Evolutionary conservation across 2,888 invertebrate species (phyloP).

Genomic region (Heteropelma amictum): DNA sequence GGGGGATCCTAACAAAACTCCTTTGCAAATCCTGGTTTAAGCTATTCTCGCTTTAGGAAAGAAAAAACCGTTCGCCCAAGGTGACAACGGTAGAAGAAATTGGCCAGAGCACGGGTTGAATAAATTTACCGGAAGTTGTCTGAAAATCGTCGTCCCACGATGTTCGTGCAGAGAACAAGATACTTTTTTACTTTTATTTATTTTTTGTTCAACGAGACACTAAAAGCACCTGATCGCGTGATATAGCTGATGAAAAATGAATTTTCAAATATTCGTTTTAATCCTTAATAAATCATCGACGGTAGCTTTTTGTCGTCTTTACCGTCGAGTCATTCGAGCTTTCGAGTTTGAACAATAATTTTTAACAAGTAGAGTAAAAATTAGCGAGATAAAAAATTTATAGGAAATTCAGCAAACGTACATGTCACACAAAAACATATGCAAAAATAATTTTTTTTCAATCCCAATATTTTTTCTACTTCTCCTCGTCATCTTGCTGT

Average conservation of each 20-base stretch:
- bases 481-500: too few relatives aligned
- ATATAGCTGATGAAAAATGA: too few relatives aligned
- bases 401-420: neutral
- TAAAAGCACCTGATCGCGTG: too few relatives aligned
- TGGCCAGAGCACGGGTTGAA: neutral
- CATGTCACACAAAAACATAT: too few relatives aligned
- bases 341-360: too few relatives aligned
- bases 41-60: neutral
- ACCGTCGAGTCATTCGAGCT: too few relatives aligned
- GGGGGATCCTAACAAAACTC: constrained; percentile 30
- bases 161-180: too few relatives aligned
- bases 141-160: neutral
- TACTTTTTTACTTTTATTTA: too few relatives aligned
- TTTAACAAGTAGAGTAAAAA: neutral
- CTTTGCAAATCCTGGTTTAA: neutral
- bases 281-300: too few relatives aligned
- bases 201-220: too few relatives aligned
- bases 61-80: neutral
- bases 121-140: constrained; percentile 3
- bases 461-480: neutral
- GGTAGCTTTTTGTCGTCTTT: too few relatives aligned
- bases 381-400: neutral
- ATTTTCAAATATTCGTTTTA: too few relatives aligned
- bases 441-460: neutral
- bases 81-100: constrained; percentile 4